phyloP scores from a whole-genome alignment of 2,113 vertebrate species.

The Heterotis niloticus region DNA sequence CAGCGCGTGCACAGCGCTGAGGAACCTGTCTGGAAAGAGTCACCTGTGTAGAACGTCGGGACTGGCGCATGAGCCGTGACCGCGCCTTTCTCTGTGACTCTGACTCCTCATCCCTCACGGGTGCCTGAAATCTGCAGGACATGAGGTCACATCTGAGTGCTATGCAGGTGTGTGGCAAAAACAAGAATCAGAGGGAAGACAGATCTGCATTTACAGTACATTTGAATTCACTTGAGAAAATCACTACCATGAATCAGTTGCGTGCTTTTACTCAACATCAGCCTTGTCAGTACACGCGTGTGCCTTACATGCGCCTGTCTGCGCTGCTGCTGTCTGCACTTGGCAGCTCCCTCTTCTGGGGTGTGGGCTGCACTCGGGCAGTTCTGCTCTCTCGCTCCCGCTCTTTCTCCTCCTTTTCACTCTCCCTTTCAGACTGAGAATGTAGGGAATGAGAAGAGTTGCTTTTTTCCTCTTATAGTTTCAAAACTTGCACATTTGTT shows the following conservation, averaged over 20 bases:
- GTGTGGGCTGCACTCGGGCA: constrained; percentile 72
- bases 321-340: constrained; percentile 56
- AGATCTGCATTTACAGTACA: too few species aligned
- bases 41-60: constrained; percentile 85
- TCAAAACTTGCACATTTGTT: too few species aligned
- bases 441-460: not conserved
- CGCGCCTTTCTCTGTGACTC: constrained; percentile 87
- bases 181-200: not conserved
- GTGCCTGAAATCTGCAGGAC: constrained; percentile 75
- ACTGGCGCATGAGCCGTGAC: constrained; percentile 81
- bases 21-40: too few species aligned
- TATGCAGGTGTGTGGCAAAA: too few species aligned
- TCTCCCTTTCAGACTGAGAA: constrained; percentile 57
- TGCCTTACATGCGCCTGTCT: constrained; percentile 62
- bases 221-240: too few species aligned
- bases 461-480: too few species aligned
- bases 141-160: not conserved
- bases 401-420: constrained; percentile 58
- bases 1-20: too few species aligned
- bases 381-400: constrained; percentile 65
- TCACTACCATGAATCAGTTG: not conserved
- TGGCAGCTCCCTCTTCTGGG: constrained; percentile 54
- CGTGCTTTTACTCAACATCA: not conserved
- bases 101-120: constrained; percentile 81
- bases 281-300: not conserved